Percentiles rank a stretch among this genome's conserved stretches.
Evolutionary conservation across 1,140 invertebrate species (phyloP).

Genomic region (Lepidurus couesii): DNA sequence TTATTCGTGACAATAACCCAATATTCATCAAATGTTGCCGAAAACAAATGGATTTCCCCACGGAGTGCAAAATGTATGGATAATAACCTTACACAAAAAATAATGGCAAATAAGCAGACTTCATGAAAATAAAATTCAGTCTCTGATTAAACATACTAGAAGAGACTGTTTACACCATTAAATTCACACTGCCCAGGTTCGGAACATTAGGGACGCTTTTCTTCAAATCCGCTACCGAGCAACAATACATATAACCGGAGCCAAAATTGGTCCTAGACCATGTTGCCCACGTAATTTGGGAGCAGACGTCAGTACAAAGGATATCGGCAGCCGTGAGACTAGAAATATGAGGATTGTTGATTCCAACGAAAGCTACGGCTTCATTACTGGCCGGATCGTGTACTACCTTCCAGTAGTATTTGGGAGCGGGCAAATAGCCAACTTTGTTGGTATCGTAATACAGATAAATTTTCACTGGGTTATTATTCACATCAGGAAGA

Average conservation of each 20-base stretch:
- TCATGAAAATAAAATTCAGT: no score
- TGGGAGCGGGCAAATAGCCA: constrained; percentile 49
- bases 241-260: constrained; percentile 59
- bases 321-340: constrained; percentile 45
- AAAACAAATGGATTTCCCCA: no score
- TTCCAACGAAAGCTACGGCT: constrained; percentile 34
- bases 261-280: constrained; percentile 50
- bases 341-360: constrained; percentile 37
- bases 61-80: no score
- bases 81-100: no score
- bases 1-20: no score
- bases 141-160: no score
- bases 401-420: constrained; percentile 45
- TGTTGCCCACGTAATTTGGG: constrained; percentile 49
- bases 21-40: no score
- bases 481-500: constrained; percentile 46
- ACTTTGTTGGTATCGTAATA: constrained; percentile 37
- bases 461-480: constrained; percentile 44
- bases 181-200: constrained; percentile 23
- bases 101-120: no score
- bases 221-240: constrained; percentile 39
- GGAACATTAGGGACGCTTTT: constrained; percentile 30
- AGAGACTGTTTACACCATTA: constrained; percentile 26
- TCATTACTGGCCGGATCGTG: constrained; percentile 31
- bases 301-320: constrained; percentile 49